phyloP scores from a whole-genome alignment of 2,888 invertebrate species.

The Leptopilina drosophilae region DNA sequence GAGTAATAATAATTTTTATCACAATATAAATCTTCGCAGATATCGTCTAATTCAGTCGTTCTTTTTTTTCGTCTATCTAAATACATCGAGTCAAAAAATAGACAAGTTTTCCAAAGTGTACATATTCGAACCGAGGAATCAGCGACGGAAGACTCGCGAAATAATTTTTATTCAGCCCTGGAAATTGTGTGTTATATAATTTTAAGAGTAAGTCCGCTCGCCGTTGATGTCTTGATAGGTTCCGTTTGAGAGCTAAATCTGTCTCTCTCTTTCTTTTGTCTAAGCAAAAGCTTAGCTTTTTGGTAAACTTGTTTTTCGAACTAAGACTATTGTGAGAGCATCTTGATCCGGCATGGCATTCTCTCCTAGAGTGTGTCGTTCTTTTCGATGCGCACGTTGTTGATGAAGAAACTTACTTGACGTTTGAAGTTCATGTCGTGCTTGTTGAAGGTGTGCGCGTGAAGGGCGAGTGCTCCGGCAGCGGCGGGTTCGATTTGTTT shows the following conservation, averaged over 20 bases:
- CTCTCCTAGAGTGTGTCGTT: conserved; percentile 77
- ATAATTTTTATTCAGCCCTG: neutral
- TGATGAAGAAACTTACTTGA: conserved; percentile 91
- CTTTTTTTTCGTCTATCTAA: conserved; percentile 40
- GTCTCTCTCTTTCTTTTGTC: no score
- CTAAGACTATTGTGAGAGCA: neutral
- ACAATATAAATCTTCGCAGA: conserved; percentile 38
- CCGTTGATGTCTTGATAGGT: no score
- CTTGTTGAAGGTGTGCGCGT: conserved; percentile 81
- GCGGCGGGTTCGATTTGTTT: conserved; percentile 74
- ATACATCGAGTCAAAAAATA: conserved; percentile 66
- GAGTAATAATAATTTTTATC: conserved; percentile 21
- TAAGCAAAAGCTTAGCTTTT: no score
- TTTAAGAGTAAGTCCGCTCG: no score
- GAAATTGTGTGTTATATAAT: neutral
- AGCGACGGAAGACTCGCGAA: conserved; percentile 35
- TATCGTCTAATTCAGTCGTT: conserved; percentile 35
- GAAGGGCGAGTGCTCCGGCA: conserved; percentile 74
- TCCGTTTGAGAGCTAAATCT: no score
- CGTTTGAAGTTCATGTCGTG: conserved; percentile 84
- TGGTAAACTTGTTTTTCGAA: no score
- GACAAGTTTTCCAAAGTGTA: conserved; percentile 50
- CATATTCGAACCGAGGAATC: conserved; percentile 38
- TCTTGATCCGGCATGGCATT: conserved; percentile 42
- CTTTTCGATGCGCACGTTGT: conserved; percentile 88